phyloP scores from a whole-genome alignment of 2,113 vertebrate species.

The Megaleporinus macrocephalus region DNA sequence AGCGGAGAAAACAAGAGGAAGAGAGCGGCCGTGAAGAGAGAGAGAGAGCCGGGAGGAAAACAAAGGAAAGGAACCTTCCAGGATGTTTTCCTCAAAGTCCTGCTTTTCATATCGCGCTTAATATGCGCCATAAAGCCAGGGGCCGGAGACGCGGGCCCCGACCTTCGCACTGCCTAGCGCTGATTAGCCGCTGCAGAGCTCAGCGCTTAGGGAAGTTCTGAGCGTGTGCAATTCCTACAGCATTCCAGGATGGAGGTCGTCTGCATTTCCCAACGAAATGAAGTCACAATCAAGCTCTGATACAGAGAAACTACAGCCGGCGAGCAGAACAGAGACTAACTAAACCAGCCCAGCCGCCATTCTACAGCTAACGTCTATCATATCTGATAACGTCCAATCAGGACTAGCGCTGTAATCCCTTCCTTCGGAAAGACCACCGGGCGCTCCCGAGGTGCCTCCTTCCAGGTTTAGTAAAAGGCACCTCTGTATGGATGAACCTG shows the following conservation, averaged over 20 bases:
- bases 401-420: not conserved
- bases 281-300: conserved; percentile 68
- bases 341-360: too few relatives aligned
- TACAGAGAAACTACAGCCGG: conserved; percentile 72
- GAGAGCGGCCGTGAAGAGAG: not conserved
- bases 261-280: conserved; percentile 47
- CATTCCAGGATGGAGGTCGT: conserved; percentile 8
- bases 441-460: not conserved
- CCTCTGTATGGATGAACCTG: not conserved
- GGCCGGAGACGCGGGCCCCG: not conserved
- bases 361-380: too few relatives aligned
- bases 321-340: not conserved
- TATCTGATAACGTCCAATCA: conserved; percentile 10
- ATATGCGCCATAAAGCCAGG: not conserved
- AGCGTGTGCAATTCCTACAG: not conserved
- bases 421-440: conserved; percentile 11
- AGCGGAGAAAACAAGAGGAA: conserved; percentile 1
- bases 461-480: not conserved
- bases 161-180: conserved; percentile 26
- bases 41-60: not conserved
- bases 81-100: not conserved
- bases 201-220: not conserved
- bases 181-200: conserved; percentile 1
- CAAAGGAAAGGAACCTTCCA: not conserved
- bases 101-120: conserved; percentile 5